A percentile compares a stretch with the other conserved stretches of the same genome.
Conservation (phyloP, 2,888 invertebrate species). For the Andrena bucephala region DNA sequence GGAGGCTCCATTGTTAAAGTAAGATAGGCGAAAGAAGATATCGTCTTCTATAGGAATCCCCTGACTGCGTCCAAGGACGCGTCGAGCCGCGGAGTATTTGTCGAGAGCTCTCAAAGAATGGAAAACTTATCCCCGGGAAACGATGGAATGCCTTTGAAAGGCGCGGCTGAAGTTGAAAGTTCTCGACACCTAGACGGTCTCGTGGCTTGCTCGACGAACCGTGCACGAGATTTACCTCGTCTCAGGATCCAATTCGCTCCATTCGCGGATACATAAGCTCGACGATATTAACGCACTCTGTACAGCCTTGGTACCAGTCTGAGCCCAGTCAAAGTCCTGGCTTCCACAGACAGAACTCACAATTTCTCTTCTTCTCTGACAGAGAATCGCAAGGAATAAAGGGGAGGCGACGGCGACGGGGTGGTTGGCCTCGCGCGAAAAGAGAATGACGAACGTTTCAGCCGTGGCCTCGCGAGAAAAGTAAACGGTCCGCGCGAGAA, state of each 20-base stretch:
- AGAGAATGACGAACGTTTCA: slow-evolving; percentile 22
- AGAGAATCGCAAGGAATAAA: not conserved
- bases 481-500: slow-evolving; percentile 29
- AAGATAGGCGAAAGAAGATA: slow-evolving; percentile 26
- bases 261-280: not conserved
- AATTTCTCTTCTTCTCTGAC: not conserved
- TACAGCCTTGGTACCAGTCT: no score
- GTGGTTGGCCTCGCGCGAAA: not conserved
- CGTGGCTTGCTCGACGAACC: slow-evolving; percentile 16
- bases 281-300: not conserved
- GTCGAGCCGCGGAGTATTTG: slow-evolving; percentile 41
- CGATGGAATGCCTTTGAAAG: slow-evolving; percentile 26
- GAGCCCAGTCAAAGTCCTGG: not conserved
- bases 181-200: slow-evolving; percentile 32
- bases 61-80: slow-evolving; percentile 22
- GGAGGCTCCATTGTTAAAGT: slow-evolving; percentile 20
- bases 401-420: not conserved
- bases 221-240: slow-evolving; percentile 17
- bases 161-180: slow-evolving; percentile 29
- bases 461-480: slow-evolving; percentile 17
- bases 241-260: slow-evolving; percentile 2
- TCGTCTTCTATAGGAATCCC: slow-evolving; percentile 24
- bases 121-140: slow-evolving; percentile 47
- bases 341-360: not conserved
- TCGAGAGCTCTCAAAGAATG: slow-evolving; percentile 49